Evolutionary conservation across 2,888 invertebrate species (phyloP).

Genomic region (Diabrotica balteata): DNA sequence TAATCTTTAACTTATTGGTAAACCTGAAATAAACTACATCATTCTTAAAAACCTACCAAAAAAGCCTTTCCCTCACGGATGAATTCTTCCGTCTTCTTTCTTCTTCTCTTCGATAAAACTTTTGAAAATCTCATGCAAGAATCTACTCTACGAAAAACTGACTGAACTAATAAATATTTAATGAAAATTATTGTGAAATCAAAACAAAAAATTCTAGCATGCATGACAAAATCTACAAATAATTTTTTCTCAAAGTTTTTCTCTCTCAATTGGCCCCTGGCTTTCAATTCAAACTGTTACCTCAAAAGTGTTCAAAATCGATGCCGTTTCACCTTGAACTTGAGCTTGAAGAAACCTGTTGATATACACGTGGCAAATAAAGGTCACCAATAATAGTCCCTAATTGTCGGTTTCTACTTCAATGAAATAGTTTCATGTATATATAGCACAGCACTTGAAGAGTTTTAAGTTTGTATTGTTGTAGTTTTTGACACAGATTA

Average conservation of each 20-base stretch:
- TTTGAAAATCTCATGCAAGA: too few relatives aligned
- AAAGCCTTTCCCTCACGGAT: too few relatives aligned
- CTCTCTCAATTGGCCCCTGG: conserved; percentile 9
- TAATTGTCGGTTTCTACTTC: neutral
- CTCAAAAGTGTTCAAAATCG: conserved; percentile 39
- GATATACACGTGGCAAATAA: conserved; percentile 38
- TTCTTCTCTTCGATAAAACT: too few relatives aligned
- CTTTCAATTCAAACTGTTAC: conserved; percentile 18
- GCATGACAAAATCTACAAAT: neutral
- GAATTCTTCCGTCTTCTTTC: too few relatives aligned
- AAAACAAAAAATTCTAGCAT: conserved; percentile 3
- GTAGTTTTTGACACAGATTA: too few relatives aligned
- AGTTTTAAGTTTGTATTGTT: too few relatives aligned
- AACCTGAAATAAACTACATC: too few relatives aligned
- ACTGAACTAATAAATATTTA: neutral
- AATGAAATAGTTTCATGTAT: conserved; percentile 15
- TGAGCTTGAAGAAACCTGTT: conserved; percentile 50
- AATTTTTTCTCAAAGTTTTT: neutral
- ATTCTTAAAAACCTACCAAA: too few relatives aligned
- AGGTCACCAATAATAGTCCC: neutral
- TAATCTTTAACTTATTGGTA: too few relatives aligned
- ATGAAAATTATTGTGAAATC: neutral
- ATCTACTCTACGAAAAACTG: neutral
- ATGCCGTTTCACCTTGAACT: conserved; percentile 54
- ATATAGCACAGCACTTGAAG: conserved; percentile 9